These are phyloP conservation scores for Bathynomus jamesi DNA, from an alignment of 1,140 invertebrate species.

Conservation along the genomic window DNA sequence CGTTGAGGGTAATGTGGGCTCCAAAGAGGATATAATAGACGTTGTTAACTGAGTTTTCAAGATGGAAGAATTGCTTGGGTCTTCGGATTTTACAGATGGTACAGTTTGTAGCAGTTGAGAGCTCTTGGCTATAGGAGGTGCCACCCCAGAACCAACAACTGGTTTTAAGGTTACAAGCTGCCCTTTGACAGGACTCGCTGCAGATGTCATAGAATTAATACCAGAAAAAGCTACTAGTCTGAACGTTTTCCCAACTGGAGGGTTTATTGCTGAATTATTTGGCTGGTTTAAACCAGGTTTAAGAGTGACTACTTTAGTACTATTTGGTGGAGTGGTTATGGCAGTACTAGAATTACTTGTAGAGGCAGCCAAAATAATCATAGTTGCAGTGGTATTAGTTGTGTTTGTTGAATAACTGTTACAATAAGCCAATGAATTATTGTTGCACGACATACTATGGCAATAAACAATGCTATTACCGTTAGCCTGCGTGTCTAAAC, in stretches of 20 bases:
- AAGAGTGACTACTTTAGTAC: constrained; percentile 33
- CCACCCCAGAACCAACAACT: constrained; percentile 22
- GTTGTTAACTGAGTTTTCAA: constrained; percentile 22
- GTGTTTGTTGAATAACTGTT: constrained; percentile 9
- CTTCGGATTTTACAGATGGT: constrained; percentile 28
- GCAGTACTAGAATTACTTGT: constrained; percentile 5
- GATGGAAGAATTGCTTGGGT: constrained; percentile 17
- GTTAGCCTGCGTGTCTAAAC: not conserved
- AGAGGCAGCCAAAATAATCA: constrained; percentile 12
- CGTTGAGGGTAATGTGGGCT: constrained; percentile 12
- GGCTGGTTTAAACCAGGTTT: constrained; percentile 29
- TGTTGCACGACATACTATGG: constrained; percentile 7
- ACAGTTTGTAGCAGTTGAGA: constrained; percentile 27
- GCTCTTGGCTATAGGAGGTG: constrained; percentile 14
- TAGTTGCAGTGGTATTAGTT: constrained; percentile 1
- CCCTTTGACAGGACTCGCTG: constrained; percentile 33
- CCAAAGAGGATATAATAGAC: constrained; percentile 4
- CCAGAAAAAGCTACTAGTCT: constrained; percentile 35
- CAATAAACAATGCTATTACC: constrained; percentile 9
- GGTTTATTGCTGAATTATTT: constrained; percentile 26
- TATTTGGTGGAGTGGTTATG: constrained; percentile 8
- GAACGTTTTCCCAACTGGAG: constrained; percentile 34
- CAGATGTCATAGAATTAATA: constrained; percentile 31
- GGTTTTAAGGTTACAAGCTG: constrained; percentile 26
- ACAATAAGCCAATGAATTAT: constrained; percentile 2